Conservation (phyloP, 2,888 invertebrate genomes). For the Aradus depressus region DNA sequence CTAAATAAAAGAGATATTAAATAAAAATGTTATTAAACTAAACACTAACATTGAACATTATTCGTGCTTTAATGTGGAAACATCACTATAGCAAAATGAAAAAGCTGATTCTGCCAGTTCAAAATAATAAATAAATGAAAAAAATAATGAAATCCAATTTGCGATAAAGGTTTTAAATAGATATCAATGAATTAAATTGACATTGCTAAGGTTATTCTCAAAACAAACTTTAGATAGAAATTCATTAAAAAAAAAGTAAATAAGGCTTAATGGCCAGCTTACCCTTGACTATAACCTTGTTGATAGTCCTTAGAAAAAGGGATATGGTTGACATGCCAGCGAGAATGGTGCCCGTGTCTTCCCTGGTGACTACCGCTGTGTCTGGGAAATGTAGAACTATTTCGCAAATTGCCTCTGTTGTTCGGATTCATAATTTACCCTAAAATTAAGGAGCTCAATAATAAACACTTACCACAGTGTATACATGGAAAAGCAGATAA, state of each 20-base stretch:
- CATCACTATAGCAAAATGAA: not conserved
- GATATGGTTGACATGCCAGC: slow-evolving; percentile 26
- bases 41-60: too few species aligned
- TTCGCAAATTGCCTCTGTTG: slow-evolving; percentile 28
- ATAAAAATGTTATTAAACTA: too few species aligned
- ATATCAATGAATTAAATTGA: too few species aligned
- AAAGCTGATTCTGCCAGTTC: not conserved
- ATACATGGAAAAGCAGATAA: too few species aligned
- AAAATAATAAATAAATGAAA: not conserved
- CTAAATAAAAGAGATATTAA: too few species aligned
- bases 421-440: slow-evolving; percentile 29
- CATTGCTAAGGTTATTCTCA: too few species aligned
- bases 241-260: not conserved
- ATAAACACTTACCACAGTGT: too few species aligned
- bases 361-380: slow-evolving; percentile 22
- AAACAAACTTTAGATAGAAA: too few species aligned
- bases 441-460: too few species aligned
- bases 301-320: slow-evolving; percentile 26
- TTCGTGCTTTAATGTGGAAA: not conserved
- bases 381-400: slow-evolving; percentile 25
- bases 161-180: too few species aligned
- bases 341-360: slow-evolving; percentile 19
- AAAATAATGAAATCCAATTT: not conserved
- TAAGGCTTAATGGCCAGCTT: slow-evolving; percentile 10
- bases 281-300: slow-evolving; percentile 25